A percentile compares a stretch with the other conserved stretches of the same genome.
Conservation (phyloP, 2,888 invertebrate species). For the Steinernema scapterisci region DNA sequence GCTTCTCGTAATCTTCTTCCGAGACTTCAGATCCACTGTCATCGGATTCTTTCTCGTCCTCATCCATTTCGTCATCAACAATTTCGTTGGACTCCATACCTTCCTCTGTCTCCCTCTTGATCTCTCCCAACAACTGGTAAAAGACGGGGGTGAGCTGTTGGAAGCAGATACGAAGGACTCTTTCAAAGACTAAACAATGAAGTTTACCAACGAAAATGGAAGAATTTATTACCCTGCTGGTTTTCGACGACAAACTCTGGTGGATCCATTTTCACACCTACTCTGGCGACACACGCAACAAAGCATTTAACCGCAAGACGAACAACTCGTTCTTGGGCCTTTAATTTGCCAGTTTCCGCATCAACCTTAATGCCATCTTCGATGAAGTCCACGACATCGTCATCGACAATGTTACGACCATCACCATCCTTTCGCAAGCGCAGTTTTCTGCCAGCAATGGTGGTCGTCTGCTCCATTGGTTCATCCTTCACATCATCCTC, state of each 20-base stretch:
- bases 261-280: slow-evolving; percentile 57
- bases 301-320: slow-evolving; percentile 60
- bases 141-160: slow-evolving; percentile 53
- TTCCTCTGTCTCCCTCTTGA: neutral
- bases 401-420: slow-evolving; percentile 39
- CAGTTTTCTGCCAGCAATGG: slow-evolving; percentile 1
- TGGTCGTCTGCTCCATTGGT: neutral
- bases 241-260: slow-evolving; percentile 57
- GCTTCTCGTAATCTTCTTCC: slow-evolving; percentile 11
- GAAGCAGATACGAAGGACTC: slow-evolving; percentile 58
- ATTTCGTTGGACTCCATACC: neutral
- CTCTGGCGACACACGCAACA: slow-evolving; percentile 59
- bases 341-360: slow-evolving; percentile 30
- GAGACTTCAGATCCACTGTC: neutral
- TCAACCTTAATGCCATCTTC: slow-evolving; percentile 39
- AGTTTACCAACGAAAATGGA: neutral
- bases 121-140: slow-evolving; percentile 42
- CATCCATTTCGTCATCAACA: slow-evolving; percentile 31
- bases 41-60: slow-evolving; percentile 33
- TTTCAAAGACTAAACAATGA: slow-evolving; percentile 55
- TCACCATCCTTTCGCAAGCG: slow-evolving; percentile 39
- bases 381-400: slow-evolving; percentile 36
- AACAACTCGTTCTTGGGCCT: slow-evolving; percentile 42
- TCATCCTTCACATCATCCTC: slow-evolving; percentile 46
- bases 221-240: slow-evolving; percentile 45